Conservation (phyloP, 2,113 vertebrate species). For the Zingel zingel region DNA sequence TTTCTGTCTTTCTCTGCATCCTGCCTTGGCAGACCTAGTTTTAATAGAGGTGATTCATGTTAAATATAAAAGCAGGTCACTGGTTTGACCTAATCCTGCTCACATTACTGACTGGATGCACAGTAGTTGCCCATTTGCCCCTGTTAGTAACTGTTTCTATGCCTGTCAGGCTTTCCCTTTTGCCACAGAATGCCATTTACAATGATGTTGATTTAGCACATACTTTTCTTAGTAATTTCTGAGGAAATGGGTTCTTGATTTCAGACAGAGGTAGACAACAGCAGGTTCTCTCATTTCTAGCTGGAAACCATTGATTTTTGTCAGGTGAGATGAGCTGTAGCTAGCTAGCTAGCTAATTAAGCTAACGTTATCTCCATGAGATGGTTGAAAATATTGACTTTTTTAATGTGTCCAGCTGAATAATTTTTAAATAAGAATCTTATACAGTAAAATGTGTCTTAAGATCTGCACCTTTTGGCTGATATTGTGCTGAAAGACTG, state of each 20-base stretch:
- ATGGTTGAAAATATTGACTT: background rate
- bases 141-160: background rate
- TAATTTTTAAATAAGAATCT: too few species aligned
- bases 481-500: too few species aligned
- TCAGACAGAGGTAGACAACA: background rate
- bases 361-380: too few species aligned
- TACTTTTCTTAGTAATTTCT: background rate
- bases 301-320: background rate
- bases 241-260: background rate
- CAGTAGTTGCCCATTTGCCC: conserved; percentile 20
- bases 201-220: background rate
- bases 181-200: background rate
- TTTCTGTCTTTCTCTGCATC: conserved; percentile 29
- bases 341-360: too few species aligned
- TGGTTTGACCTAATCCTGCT: conserved; percentile 42
- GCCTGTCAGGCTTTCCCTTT: conserved; percentile 3
- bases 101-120: conserved; percentile 32
- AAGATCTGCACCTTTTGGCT: too few species aligned
- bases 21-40: conserved; percentile 22
- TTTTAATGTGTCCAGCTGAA: too few species aligned
- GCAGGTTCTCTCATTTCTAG: background rate
- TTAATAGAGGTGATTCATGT: conserved; percentile 52
- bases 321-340: background rate
- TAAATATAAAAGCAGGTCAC: conserved; percentile 39
- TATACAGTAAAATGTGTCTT: too few species aligned